Base-by-base conservation (phyloP, 2,113 vertebrate species). In the Microcebus tavaratra region DNA sequence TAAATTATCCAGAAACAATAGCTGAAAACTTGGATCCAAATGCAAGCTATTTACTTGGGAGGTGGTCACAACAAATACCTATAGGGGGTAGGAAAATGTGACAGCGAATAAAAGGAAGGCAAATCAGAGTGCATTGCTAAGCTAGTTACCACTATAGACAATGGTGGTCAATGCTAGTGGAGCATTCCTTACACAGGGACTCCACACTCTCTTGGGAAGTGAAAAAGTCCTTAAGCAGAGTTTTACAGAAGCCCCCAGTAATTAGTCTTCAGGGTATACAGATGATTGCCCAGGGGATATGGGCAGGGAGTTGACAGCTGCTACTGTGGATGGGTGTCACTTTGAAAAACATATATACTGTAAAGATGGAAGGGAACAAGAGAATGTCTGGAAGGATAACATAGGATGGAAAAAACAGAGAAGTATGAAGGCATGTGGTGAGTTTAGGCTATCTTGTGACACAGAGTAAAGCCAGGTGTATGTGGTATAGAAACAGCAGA, bases 351-450 rank as follows among this genome's bases (percentile, higher is more conserved):
- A 81, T 13, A 76, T 7, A 13, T 63, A 53, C 5, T 31, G 61
- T 2, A 45, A 50, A 72, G 34, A 59, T 67, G 14, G 13, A 53
- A 78, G 48, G 14, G 42, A 55, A 48, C 7, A 39, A 83, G 34
- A n/a, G 70, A 50, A 36, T 1, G 2, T 21, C 48, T 65, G 17
- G 8, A 67, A 87, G 14, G 4, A 87, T 39, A 53, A 87, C 23
- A 82, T 15, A 0, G 8, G 14, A 31, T 45, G 48, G 23, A 48
- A 42, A 45, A 90, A 63, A 25, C 11, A 57, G 23, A 78, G 63
- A 36, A 18, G 3, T 63, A 4, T 67, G 9, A 83, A 42, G 8
- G 4, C 25, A 8, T 1, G 0, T 36, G 31, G 23, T 53, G 15
- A 61, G 6, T 85, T 36, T 31, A 63, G 50, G 3, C 3, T 27